Evolutionary conservation across 2,888 invertebrate species (phyloP).

Genomic region (Thysanoteuthis rhombus): DNA sequence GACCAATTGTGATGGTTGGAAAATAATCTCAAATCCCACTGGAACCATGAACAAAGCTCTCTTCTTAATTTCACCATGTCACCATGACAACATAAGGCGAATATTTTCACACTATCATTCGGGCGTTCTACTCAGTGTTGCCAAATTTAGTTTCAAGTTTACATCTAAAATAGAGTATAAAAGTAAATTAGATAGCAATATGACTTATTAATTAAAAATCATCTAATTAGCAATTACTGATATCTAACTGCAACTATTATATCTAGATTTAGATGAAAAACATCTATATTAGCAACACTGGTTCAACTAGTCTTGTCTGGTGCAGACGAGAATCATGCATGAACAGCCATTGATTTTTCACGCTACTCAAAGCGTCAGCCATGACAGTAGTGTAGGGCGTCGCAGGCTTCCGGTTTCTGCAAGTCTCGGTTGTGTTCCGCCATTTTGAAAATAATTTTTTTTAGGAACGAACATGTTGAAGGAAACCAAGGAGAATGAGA

Average conservation of each 20-base stretch:
- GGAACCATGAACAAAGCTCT: not conserved
- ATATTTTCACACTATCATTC: slow-evolving; percentile 48
- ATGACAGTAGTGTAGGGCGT: not conserved
- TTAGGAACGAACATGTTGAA: too few species aligned
- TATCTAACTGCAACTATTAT: too few species aligned
- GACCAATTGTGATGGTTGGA: not conserved
- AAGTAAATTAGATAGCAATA: too few species aligned
- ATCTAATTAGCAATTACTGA: too few species aligned
- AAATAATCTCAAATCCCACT: not conserved
- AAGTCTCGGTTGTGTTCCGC: not conserved
- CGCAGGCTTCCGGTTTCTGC: not conserved
- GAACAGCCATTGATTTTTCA: slow-evolving; percentile 38
- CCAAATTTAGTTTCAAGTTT: too few species aligned
- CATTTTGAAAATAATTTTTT: not conserved
- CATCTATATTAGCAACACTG: too few species aligned
- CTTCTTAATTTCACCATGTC: not conserved
- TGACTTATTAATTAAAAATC: too few species aligned
- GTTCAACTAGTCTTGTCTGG: slow-evolving; percentile 48
- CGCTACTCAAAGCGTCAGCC: slow-evolving; percentile 36
- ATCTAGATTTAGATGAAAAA: too few species aligned
- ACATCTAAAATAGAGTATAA: too few species aligned
- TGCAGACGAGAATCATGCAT: slow-evolving; percentile 40
- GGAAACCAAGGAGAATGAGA: too few species aligned
- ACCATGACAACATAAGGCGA: not conserved
- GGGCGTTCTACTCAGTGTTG: too few species aligned